These are phyloP conservation scores for Nomada goodeniana DNA, from an alignment of 2,888 invertebrate species.

Conservation along the genomic window DNA sequence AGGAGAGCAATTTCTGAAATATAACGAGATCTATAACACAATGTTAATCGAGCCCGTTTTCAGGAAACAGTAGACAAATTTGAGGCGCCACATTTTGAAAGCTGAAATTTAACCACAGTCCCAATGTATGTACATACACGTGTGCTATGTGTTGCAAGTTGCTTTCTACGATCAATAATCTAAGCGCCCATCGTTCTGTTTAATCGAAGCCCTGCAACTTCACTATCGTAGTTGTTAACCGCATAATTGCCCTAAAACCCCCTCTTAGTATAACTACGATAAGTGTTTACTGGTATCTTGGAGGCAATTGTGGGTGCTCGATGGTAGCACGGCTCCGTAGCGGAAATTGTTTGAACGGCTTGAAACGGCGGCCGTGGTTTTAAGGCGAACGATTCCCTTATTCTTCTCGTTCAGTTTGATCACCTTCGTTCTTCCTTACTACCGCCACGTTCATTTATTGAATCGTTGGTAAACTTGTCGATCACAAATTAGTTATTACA, in stretches of 20 bases:
- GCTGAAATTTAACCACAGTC: no score
- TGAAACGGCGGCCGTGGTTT: not conserved
- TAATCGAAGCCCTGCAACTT: slow-evolving; percentile 53
- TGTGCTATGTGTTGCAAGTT: not conserved
- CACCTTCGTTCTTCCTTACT: not conserved
- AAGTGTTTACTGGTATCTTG: slow-evolving; percentile 56
- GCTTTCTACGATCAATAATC: slow-evolving; percentile 50
- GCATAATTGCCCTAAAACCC: slow-evolving; percentile 46
- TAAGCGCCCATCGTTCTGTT: slow-evolving; percentile 40
- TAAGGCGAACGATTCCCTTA: not conserved
- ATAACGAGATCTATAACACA: no score
- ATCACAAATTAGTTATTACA: not conserved
- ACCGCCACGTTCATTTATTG: not conserved
- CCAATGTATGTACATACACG: not conserved
- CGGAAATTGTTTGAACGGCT: slow-evolving; percentile 37
- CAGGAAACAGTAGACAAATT: no score
- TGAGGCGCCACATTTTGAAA: no score
- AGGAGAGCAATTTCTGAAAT: no score
- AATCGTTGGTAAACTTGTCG: not conserved
- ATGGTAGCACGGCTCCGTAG: slow-evolving; percentile 12
- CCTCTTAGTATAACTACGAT: slow-evolving; percentile 45
- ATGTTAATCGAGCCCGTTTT: no score
- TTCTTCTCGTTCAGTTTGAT: not conserved
- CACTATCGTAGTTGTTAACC: slow-evolving; percentile 44
- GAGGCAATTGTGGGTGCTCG: slow-evolving; percentile 47